phyloP scores from a whole-genome alignment of 2,888 invertebrate genomes.

The Sarcophaga carnaria region DNA sequence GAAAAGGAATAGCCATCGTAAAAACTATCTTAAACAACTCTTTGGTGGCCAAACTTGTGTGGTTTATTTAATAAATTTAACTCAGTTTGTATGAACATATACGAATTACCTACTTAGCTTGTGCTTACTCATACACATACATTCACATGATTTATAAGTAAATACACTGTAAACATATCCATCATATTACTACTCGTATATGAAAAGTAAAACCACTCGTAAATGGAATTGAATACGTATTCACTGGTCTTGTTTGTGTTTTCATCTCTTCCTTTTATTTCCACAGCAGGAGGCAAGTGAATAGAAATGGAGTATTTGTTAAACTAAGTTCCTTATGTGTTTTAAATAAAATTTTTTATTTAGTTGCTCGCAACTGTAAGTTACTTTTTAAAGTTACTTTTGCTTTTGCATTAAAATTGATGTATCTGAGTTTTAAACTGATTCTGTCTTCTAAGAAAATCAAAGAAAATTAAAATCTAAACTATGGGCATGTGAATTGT shows the following conservation, averaged over 20 bases:
- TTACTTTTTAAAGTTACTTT: not conserved
- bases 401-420: not conserved
- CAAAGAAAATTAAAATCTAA: not conserved
- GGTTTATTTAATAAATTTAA: not conserved
- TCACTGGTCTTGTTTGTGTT: not conserved
- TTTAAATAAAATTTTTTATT: not conserved
- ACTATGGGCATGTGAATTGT: not conserved
- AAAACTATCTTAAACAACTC: not conserved
- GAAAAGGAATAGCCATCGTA: not conserved
- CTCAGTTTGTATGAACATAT: no score
- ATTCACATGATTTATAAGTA: no score
- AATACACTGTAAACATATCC: no score
- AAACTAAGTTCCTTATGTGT: no score
- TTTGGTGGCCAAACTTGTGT: not conserved
- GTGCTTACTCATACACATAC: not conserved
- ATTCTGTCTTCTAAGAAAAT: not conserved
- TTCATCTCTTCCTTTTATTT: not conserved
- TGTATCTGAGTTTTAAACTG: not conserved
- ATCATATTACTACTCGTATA: no score
- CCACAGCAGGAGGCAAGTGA: not conserved
- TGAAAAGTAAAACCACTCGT: not conserved
- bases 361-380: not conserved
- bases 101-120: not conserved
- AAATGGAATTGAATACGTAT: not conserved
- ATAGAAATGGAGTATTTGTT: not conserved